phyloP scores from a whole-genome alignment of 35 echinoderm and acorn worm genomes.

The Chiridota heheva region DNA sequence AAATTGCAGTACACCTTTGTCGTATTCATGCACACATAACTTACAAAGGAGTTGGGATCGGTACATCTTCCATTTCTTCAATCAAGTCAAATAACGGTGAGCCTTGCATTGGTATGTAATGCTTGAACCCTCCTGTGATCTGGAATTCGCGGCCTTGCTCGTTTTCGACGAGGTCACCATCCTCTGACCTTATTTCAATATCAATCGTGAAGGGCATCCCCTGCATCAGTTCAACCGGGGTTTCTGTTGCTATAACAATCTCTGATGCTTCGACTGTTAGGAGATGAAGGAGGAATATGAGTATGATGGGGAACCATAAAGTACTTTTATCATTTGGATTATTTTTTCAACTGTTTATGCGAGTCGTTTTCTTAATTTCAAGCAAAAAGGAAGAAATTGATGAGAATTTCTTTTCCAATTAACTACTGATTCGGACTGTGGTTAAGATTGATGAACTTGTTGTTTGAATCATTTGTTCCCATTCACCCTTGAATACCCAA shows the following conservation, averaged over 20 bases:
- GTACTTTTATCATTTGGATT: neutral
- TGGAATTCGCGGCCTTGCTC: conserved; percentile 68
- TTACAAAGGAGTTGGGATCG: conserved; percentile 84
- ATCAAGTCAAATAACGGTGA: conserved; percentile 83
- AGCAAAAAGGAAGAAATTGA: neutral
- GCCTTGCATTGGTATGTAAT: conserved; percentile 66
- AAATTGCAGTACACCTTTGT: too few relatives aligned
- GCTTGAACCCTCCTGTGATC: conserved; percentile 78
- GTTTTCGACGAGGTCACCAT: conserved; percentile 53
- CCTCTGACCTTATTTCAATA: conserved; percentile 69
- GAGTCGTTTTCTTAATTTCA: neutral
- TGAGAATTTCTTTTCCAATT: neutral
- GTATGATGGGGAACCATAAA: neutral
- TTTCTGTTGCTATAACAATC: conserved; percentile 48
- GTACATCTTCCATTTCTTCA: conserved; percentile 90
- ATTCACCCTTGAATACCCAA: too few relatives aligned
- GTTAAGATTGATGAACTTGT: too few relatives aligned
- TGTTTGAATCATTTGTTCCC: too few relatives aligned
- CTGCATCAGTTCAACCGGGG: conserved; percentile 61
- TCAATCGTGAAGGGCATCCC: conserved; percentile 70
- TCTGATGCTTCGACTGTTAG: conserved; percentile 68
- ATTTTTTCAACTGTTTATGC: neutral
- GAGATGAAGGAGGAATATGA: neutral
- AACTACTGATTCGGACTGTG: too few relatives aligned
- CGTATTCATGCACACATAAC: too few relatives aligned